Conservation (phyloP, 1,140 invertebrate species). For the Potamilus streckersoni region DNA sequence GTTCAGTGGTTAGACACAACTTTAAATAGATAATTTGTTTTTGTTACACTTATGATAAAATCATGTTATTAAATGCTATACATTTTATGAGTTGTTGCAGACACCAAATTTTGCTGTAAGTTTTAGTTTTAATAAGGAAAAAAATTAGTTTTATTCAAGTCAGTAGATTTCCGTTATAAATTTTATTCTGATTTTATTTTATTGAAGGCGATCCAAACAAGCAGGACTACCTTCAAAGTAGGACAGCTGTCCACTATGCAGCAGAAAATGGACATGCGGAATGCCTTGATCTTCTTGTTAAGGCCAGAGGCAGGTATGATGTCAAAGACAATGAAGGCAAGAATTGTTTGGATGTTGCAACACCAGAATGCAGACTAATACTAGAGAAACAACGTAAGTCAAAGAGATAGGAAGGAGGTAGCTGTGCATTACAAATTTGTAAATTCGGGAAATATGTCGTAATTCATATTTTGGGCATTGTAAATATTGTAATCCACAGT, state of each 20-base stretch:
- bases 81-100: not conserved
- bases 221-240: slow-evolving; percentile 69
- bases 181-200: not conserved
- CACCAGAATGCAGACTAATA: slow-evolving; percentile 35
- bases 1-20: not conserved
- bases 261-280: slow-evolving; percentile 49
- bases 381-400: slow-evolving; percentile 47
- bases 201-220: slow-evolving; percentile 55
- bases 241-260: slow-evolving; percentile 88
- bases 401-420: too few species aligned
- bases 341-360: slow-evolving; percentile 45
- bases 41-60: not conserved
- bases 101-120: too few species aligned
- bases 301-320: slow-evolving; percentile 44
- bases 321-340: slow-evolving; percentile 43
- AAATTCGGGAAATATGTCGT: not conserved
- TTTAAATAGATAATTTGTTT: not conserved
- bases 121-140: too few species aligned
- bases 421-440: not conserved
- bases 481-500: too few species aligned
- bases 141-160: too few species aligned
- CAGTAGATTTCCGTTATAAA: too few species aligned
- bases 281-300: slow-evolving; percentile 47
- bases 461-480: too few species aligned
- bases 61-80: not conserved